Conservation (phyloP, 2,797 vertebrate genomes). For the Hipposideros larvatus region DNA sequence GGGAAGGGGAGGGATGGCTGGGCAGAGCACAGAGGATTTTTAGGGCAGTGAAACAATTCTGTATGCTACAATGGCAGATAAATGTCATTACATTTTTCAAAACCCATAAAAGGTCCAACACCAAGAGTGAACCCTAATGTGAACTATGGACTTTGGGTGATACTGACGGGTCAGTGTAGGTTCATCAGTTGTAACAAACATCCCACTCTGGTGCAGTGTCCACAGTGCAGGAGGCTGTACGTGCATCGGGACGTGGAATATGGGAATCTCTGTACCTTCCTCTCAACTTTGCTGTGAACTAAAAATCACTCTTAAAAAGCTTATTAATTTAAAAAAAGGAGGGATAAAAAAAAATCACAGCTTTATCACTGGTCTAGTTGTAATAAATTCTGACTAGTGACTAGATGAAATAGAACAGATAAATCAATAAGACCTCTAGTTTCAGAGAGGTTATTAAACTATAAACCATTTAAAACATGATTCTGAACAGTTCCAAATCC, state of each 20-base stretch:
- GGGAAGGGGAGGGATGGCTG: not conserved
- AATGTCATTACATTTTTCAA: not conserved
- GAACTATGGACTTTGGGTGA: not conserved
- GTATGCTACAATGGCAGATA: not conserved
- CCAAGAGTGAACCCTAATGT: not conserved
- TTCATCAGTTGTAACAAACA: not conserved
- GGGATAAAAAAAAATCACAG: not conserved
- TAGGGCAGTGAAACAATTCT: not conserved
- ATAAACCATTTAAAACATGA: constrained; percentile 17
- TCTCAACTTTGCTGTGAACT: not conserved
- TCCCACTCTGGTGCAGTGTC: not conserved
- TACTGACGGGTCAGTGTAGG: not conserved
- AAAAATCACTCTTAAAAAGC: not conserved
- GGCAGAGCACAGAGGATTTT: not conserved
- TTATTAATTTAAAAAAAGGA: not conserved
- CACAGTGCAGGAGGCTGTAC: fast-evolving
- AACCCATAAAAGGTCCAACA: not conserved
- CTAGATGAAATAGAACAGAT: not conserved
- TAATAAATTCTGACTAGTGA: constrained; percentile 27
- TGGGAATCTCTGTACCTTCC: not conserved
- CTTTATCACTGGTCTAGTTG: not conserved
- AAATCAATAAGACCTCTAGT: not conserved
- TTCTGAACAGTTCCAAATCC: not conserved
- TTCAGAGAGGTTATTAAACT: constrained; percentile 38
- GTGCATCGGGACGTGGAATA: not conserved